Evolutionary conservation across 2,888 invertebrate species (phyloP), one percentile per base, ranked within the genome.

Genomic region (Phyto melanocephala): DNA sequence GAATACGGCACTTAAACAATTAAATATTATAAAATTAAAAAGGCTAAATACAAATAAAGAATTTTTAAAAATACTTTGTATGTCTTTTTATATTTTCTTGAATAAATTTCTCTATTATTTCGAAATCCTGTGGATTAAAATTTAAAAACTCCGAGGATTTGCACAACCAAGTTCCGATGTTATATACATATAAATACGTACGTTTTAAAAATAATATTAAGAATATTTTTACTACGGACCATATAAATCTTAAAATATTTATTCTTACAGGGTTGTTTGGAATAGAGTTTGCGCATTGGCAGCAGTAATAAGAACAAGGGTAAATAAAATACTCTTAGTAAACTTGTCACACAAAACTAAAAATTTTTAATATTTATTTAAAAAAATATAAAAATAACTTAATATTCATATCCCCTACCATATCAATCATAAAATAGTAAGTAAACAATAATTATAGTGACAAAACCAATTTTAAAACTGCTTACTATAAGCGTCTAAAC

Each of bases 361-460:
- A 60, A 60, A 24, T 52, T 20, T 47, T 45, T 56, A 45, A 35
- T 60, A 37, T 6, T 45, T 42, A 1, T 45, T 20, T 15, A 54
- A 47, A 24, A 37, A 42, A 56, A 17, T 13, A 42, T 20, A 54
- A 10, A 17, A 24, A 15, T 54, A 17, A 5, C 17, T 6, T 56
- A 28, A 42, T 20, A 17, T 54, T 65, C 75, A 75, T 75, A 75
- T 75, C 75, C 40, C 22, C 33, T 35, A 56, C 65, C 75, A 75
- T 75, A 75, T 75, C 75, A 75, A 75, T 42, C 42, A 22, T 56
- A 65, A 65, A 63, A 65, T 22, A 56, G 75, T 75, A 65, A 45
- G 75, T 65, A 56, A 17, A n/a, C 4, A 7, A 60, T 22, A 10
- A 37, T 50, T 35, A 22, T 50, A 37, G 24, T 67, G 35, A 3